Percentiles rank a stretch among this genome's conserved stretches.
These are phyloP conservation scores for Agrochola macilenta DNA, from an alignment of 2,888 invertebrate genomes.

Conservation along the genomic window DNA sequence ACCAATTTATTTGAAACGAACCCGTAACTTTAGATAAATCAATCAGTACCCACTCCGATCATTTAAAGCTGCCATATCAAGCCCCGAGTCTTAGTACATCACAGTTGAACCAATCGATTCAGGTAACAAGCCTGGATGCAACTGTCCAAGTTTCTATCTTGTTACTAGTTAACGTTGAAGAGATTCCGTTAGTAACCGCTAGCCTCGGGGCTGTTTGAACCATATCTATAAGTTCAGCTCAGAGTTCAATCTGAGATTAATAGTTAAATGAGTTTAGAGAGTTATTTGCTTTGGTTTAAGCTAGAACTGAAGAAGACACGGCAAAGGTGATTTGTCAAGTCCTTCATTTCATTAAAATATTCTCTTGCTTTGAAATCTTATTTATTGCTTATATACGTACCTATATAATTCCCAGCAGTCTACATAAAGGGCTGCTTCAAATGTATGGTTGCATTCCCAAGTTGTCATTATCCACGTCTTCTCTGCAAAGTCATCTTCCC, in stretches of 20 bases:
- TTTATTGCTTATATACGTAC: not conserved
- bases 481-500: not conserved
- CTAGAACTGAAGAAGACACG: not conserved
- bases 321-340: not conserved
- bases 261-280: slow-evolving; percentile 1
- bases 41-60: not conserved
- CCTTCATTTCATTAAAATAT: not conserved
- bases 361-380: not conserved
- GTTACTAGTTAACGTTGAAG: slow-evolving; percentile 36
- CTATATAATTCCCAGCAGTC: not conserved
- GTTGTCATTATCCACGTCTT: not conserved
- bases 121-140: slow-evolving; percentile 12
- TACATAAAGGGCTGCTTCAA: not conserved
- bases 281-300: not conserved
- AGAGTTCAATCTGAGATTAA: not conserved
- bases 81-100: not conserved
- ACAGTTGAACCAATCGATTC: slow-evolving; percentile 1
- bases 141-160: slow-evolving; percentile 38
- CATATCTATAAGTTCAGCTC: slow-evolving; percentile 23
- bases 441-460: not conserved
- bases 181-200: slow-evolving; percentile 23
- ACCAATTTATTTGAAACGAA: not conserved
- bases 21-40: not conserved
- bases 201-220: slow-evolving; percentile 13
- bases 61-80: not conserved